These are phyloP conservation scores for Timema podura DNA, from an alignment of 2,888 invertebrate species.

Conservation along the genomic window DNA sequence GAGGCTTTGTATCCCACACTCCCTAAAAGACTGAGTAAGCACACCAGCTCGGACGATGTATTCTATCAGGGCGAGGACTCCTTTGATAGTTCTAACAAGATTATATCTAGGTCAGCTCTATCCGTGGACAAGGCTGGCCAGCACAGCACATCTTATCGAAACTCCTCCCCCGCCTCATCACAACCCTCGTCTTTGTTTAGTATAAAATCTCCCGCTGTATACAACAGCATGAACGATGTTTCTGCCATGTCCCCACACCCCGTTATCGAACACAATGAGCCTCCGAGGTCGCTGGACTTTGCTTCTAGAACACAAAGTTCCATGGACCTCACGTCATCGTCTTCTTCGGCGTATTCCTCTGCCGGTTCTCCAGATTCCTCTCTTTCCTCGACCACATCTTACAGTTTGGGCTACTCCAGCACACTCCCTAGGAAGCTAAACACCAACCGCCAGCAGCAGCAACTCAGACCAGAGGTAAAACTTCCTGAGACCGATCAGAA, in stretches of 20 bases:
- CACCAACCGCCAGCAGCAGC: conserved; percentile 9
- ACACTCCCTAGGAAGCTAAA: conserved; percentile 34
- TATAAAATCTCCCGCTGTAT: background rate
- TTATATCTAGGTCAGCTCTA: background rate
- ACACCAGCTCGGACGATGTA: conserved; percentile 45
- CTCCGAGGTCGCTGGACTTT: conserved; percentile 27
- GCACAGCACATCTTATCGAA: background rate
- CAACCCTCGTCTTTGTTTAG: background rate
- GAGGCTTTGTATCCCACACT: conserved; percentile 14
- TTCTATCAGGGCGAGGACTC: background rate
- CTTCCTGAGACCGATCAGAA: background rate
- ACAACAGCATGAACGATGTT: conserved; percentile 12
- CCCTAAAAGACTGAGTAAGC: conserved; percentile 42
- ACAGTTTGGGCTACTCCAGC: conserved; percentile 32
- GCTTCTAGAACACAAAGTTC: conserved; percentile 41
- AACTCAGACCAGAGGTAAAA: conserved; percentile 11
- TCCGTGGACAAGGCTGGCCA: background rate
- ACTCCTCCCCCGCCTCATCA: background rate
- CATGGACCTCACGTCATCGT: conserved; percentile 35
- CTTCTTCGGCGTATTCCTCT: conserved; percentile 35
- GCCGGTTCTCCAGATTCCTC: conserved; percentile 34
- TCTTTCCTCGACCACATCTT: conserved; percentile 32
- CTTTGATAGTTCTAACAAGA: too few relatives aligned
- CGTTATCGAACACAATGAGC: conserved; percentile 16
- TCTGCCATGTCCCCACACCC: background rate